Percentiles rank a stretch among this genome's conserved stretches.
Evolutionary conservation across 2,797 vertebrate species (phyloP).

Genomic region (Gephyroberyx darwinii): DNA sequence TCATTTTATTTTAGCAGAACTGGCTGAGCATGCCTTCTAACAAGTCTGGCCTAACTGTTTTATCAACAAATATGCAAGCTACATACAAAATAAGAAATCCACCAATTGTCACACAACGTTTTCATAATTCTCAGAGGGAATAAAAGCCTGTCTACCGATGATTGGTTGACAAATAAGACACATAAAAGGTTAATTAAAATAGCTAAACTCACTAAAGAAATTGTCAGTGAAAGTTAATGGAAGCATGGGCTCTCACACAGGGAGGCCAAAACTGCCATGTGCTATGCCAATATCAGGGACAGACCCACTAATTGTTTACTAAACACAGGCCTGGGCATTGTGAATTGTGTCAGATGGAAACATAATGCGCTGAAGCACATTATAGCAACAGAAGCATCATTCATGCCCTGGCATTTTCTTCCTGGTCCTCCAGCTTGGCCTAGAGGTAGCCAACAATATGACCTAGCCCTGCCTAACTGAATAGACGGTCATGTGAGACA

Average conservation of each 20-base stretch:
- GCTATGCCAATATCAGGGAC: not conserved
- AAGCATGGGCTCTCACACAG: not conserved
- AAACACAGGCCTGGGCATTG: conserved; percentile 19
- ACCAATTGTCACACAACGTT: too few species aligned
- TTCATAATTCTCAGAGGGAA: too few species aligned
- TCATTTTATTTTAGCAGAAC: conserved; percentile 11
- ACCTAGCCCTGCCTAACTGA: conserved; percentile 24
- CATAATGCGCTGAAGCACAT: not conserved
- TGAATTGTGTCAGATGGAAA: conserved; percentile 31
- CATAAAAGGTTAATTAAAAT: too few species aligned
- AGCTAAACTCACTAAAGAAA: not conserved
- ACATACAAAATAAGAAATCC: too few species aligned
- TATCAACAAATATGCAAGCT: not conserved
- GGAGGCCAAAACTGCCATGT: not conserved
- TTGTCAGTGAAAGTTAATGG: not conserved
- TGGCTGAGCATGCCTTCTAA: not conserved
- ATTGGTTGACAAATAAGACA: too few species aligned
- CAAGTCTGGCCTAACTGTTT: not conserved
- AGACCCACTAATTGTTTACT: not conserved
- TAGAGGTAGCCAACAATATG: conserved; percentile 38
- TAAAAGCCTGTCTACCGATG: too few species aligned
- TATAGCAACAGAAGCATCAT: conserved; percentile 52
- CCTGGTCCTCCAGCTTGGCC: conserved; percentile 26
- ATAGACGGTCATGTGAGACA: conserved; percentile 64
- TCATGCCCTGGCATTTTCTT: conserved; percentile 37